Conservation (phyloP, 2,113 vertebrate genomes). For the Rattus rattus region DNA sequence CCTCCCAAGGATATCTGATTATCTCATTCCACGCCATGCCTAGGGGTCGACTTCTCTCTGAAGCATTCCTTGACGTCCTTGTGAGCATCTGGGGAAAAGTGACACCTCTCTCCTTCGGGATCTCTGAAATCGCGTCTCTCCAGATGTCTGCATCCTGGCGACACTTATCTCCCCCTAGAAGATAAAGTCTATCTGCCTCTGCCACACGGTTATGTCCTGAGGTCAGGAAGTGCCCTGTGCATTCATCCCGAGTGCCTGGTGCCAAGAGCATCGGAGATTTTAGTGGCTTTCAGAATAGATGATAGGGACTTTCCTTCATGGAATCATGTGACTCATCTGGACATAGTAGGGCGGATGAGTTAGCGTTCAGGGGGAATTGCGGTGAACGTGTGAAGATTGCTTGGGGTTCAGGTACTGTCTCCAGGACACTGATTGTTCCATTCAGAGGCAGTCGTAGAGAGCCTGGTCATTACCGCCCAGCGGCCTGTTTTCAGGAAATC, state of each 20-base stretch:
- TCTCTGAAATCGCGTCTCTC: not conserved
- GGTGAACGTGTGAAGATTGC: not conserved
- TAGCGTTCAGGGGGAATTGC: not conserved
- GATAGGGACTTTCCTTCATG: not conserved
- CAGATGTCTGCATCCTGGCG: not conserved
- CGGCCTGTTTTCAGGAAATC: not conserved
- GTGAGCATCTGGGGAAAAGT: not conserved
- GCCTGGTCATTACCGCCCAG: not conserved
- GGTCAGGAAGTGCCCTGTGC: not conserved
- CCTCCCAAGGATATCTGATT: not conserved
- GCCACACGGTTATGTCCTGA: not conserved
- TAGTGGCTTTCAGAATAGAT: not conserved
- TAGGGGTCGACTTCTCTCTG: not conserved
- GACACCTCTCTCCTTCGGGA: not conserved
- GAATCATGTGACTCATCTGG: not conserved
- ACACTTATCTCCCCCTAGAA: not conserved
- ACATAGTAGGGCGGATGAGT: not conserved
- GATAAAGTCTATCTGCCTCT: not conserved
- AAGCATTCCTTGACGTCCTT: not conserved
- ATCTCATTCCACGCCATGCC: not conserved
- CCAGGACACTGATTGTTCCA: not conserved
- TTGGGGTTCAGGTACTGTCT: not conserved
- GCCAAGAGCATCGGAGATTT: not conserved
- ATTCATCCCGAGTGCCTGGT: not conserved
- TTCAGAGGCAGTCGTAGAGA: not conserved